Evolutionary conservation across 2,888 invertebrate species (phyloP).

Genomic region (Coenonympha glycerion): DNA sequence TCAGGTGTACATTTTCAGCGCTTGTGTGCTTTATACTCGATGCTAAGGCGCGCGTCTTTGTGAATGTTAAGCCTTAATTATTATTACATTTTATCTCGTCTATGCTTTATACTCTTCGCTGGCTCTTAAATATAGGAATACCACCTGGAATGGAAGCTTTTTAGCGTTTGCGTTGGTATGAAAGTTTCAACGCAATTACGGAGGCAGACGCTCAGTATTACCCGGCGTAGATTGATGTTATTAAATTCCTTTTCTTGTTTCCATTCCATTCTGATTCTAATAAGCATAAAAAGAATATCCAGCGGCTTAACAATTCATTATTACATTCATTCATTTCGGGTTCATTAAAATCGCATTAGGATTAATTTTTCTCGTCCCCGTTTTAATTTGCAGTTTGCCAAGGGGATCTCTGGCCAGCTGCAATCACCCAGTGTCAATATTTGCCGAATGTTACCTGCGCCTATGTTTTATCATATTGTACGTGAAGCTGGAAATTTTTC

Average conservation of each 20-base stretch:
- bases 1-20: slow-evolving; percentile 76
- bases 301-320: slow-evolving; percentile 70
- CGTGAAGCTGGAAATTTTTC: slow-evolving; percentile 25
- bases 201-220: not conserved
- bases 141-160: slow-evolving; percentile 2
- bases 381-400: slow-evolving; percentile 72
- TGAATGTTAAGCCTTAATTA: slow-evolving; percentile 66
- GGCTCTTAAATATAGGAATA: slow-evolving; percentile 36
- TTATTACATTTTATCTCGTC: slow-evolving; percentile 67
- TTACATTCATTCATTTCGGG: slow-evolving; percentile 71
- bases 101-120: slow-evolving; percentile 35
- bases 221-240: slow-evolving; percentile 7
- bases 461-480: slow-evolving; percentile 47
- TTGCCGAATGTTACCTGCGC: slow-evolving; percentile 64
- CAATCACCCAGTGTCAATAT: slow-evolving; percentile 74
- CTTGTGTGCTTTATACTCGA: slow-evolving; percentile 70
- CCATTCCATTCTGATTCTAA: slow-evolving; percentile 13
- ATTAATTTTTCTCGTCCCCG: slow-evolving; percentile 75
- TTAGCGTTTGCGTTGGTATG: not conserved
- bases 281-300: slow-evolving; percentile 52
- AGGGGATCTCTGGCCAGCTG: slow-evolving; percentile 67
- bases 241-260: slow-evolving; percentile 15
- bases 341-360: slow-evolving; percentile 77
- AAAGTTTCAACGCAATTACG: slow-evolving; percentile 8
- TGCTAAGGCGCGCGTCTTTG: slow-evolving; percentile 70